Percentiles rank a stretch among this genome's conserved stretches.
Evolutionary conservation across 2,113 vertebrate genomes (phyloP).

Genomic region (Caranx melampygus): DNA sequence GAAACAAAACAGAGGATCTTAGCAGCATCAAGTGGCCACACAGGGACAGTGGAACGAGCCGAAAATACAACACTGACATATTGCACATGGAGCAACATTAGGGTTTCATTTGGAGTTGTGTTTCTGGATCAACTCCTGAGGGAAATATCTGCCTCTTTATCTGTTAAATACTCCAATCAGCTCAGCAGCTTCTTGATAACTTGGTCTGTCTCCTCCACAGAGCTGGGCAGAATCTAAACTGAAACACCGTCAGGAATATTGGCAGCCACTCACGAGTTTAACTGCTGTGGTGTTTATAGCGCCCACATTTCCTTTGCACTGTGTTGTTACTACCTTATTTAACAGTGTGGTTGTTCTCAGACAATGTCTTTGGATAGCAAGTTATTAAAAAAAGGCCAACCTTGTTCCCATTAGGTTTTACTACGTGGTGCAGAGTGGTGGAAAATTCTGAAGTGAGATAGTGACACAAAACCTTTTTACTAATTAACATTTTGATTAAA

Average conservation of each 20-base stretch:
- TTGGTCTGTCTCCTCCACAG: neutral
- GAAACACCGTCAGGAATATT: neutral
- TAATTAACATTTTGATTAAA: conserved; percentile 44
- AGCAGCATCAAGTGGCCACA: neutral
- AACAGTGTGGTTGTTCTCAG: neutral
- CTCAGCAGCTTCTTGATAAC: neutral
- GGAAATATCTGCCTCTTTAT: neutral
- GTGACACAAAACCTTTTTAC: neutral
- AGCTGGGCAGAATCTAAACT: neutral
- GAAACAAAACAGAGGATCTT: neutral
- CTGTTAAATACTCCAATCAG: neutral
- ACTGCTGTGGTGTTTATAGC: neutral
- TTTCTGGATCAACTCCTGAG: neutral
- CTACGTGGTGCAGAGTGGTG: neutral
- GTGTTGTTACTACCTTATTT: neutral
- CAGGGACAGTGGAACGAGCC: neutral
- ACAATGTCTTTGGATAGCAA: neutral
- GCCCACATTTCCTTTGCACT: neutral
- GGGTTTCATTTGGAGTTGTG: neutral
- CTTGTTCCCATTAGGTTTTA: neutral
- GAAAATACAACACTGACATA: neutral
- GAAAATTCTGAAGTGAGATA: neutral
- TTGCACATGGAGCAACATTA: conserved; percentile 3
- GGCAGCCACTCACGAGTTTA: neutral
- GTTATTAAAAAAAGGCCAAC: conserved; percentile 3